These are phyloP conservation scores for Ceriagrion tenellum DNA, from an alignment of 2,888 invertebrate species.

Conservation along the genomic window DNA sequence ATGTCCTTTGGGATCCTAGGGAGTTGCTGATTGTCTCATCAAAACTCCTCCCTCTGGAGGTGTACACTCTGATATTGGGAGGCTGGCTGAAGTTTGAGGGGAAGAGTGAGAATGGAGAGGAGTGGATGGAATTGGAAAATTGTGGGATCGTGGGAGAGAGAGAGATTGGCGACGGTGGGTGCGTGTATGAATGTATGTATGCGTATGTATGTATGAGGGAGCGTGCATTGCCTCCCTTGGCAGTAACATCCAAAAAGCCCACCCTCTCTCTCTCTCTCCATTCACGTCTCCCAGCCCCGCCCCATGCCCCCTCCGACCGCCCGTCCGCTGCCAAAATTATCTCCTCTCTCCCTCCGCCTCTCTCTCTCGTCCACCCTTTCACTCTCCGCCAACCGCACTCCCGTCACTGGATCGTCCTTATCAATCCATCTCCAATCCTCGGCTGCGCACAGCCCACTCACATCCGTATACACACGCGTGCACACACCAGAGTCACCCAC, in stretches of 20 bases:
- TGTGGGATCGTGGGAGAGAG: slow-evolving; percentile 17
- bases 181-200: slow-evolving; percentile 28
- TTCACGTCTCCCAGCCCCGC: background rate
- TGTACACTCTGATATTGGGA: background rate
- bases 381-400: slow-evolving; percentile 38
- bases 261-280: background rate
- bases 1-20: background rate
- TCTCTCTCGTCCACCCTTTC: slow-evolving; percentile 54
- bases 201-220: background rate
- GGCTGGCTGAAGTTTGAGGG: background rate
- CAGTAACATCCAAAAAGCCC: slow-evolving; percentile 17
- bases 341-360: background rate
- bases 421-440: slow-evolving; percentile 66
- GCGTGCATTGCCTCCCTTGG: slow-evolving; percentile 40
- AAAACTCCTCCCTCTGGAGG: background rate
- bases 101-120: slow-evolving; percentile 14
- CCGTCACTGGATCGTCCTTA: slow-evolving; percentile 60
- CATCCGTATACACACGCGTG: background rate
- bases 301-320: background rate
- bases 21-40: background rate
- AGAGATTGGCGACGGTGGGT: background rate
- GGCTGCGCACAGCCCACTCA: slow-evolving; percentile 9
- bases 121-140: background rate
- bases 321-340: slow-evolving; percentile 45
- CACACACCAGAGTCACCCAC: background rate